Conservation (phyloP, 2,797 vertebrate genomes). For the Babyrousa celebensis region DNA sequence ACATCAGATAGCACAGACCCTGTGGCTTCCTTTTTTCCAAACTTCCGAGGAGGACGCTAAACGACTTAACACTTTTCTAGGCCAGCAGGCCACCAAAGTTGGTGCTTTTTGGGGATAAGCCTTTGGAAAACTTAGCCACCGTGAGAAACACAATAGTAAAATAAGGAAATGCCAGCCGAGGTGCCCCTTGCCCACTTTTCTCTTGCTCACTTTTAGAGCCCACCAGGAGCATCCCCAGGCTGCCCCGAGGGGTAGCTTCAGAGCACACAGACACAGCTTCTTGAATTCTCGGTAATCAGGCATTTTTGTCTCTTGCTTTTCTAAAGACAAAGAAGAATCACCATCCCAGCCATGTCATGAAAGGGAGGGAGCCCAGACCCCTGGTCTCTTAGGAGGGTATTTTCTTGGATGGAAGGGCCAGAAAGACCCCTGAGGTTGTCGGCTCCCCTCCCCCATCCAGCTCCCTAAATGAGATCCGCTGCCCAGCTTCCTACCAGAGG, state of each 20-base stretch:
- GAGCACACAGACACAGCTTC: accelerated
- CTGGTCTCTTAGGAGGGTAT: background rate
- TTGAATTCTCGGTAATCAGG: background rate
- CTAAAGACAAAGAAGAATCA: background rate
- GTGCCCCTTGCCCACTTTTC: too few species aligned
- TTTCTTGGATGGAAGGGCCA: background rate
- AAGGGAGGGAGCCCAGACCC: background rate
- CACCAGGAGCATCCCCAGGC: background rate
- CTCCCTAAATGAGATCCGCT: slow-evolving; percentile 1
- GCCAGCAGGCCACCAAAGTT: background rate
- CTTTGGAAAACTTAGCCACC: slow-evolving; percentile 47
- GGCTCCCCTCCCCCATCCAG: background rate
- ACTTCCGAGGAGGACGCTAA: background rate
- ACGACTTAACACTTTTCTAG: background rate
- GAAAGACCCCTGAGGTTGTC: background rate
- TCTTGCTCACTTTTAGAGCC: accelerated
- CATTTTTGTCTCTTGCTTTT: slow-evolving; percentile 7
- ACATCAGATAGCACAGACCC: background rate
- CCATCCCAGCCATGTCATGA: background rate
- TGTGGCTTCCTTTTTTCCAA: background rate
- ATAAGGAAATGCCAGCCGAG: background rate
- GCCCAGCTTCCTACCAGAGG: slow-evolving; percentile 22
- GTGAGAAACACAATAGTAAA: background rate
- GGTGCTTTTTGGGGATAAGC: slow-evolving; percentile 1
- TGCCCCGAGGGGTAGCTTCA: background rate